phyloP scores from a whole-genome alignment of 2,113 vertebrate genomes.

The Phoxinus phoxinus region DNA sequence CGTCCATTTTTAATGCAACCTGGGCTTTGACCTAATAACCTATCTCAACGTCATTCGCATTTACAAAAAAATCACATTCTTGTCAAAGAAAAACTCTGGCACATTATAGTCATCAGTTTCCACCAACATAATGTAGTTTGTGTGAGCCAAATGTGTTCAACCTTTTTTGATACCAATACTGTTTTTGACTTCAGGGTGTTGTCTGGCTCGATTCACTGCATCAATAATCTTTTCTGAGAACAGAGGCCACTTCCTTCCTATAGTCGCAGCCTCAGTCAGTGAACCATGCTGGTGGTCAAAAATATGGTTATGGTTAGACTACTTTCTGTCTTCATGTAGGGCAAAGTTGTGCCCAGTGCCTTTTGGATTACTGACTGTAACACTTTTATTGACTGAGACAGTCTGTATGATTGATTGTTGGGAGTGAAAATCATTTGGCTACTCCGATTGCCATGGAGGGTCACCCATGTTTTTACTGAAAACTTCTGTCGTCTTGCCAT shows the following conservation, averaged over 20 bases:
- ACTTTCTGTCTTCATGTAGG: neutral
- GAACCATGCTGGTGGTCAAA: neutral
- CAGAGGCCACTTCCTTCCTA: conserved; percentile 9
- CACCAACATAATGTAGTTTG: neutral
- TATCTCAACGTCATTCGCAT: too few relatives aligned
- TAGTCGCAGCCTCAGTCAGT: neutral
- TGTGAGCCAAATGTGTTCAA: neutral
- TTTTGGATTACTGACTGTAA: neutral
- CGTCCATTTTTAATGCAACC: neutral
- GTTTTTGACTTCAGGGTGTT: neutral
- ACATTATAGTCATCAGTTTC: neutral
- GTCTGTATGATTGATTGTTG: neutral
- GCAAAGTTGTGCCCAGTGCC: neutral
- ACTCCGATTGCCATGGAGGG: neutral
- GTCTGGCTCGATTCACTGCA: neutral
- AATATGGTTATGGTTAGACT: neutral
- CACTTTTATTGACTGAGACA: conserved; percentile 1
- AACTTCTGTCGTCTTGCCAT: too few relatives aligned
- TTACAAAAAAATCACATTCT: neutral
- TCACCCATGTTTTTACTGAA: too few relatives aligned
- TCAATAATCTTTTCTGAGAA: neutral
- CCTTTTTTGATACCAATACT: neutral
- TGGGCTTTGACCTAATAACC: neutral
- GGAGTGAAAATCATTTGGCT: neutral
- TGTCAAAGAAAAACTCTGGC: neutral